Percentiles rank a stretch among this genome's conserved stretches.
Evolutionary conservation across 2,113 vertebrate genomes (phyloP).

Genomic region (Trochalopteron elliotii): DNA sequence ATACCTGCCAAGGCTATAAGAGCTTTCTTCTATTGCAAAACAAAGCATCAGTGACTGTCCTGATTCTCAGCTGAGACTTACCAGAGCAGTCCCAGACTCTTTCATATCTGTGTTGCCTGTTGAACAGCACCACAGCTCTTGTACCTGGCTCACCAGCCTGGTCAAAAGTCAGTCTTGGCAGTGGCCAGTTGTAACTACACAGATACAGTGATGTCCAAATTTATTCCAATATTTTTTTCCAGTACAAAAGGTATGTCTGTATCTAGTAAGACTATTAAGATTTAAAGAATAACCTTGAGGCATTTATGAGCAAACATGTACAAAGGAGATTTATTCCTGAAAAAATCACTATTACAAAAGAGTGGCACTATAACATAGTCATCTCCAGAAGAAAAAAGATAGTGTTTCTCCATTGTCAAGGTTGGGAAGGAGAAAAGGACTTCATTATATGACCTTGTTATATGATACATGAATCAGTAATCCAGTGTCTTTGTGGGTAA

Average conservation of each 20-base stretch:
- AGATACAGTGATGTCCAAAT: background rate
- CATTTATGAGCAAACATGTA: background rate
- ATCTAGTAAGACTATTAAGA: background rate
- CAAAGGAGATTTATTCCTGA: background rate
- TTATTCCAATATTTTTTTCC: background rate
- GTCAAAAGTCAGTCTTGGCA: background rate
- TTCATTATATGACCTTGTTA: background rate
- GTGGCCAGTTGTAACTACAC: background rate
- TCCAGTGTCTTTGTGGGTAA: background rate
- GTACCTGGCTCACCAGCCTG: background rate
- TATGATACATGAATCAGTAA: background rate
- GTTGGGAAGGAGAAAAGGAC: background rate
- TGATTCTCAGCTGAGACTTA: background rate
- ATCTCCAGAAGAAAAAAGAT: background rate
- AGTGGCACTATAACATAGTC: background rate
- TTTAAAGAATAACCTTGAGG: background rate
- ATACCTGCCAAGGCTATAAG: background rate
- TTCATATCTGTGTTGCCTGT: rapidly evolving
- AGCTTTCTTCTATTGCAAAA: background rate
- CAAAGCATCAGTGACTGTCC: background rate
- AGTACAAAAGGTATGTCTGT: background rate
- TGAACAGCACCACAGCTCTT: background rate
- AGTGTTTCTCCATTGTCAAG: background rate
- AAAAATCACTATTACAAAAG: background rate
- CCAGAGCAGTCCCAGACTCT: background rate